Base-by-base conservation (phyloP, 53 echinoderm and acorn worm genomes). In the Antedon mediterranea region DNA sequence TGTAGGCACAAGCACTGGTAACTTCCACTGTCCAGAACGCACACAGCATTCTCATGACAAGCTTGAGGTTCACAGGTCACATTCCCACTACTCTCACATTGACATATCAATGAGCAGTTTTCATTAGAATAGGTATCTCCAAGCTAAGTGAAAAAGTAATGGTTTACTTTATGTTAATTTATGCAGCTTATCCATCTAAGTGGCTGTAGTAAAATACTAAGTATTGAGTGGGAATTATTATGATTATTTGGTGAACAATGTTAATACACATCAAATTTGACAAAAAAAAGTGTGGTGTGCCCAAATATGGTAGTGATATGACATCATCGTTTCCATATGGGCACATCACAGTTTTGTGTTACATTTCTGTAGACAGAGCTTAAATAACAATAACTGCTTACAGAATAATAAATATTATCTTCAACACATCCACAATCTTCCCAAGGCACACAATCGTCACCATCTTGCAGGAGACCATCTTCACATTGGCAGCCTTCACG, bases 401-500 rank as follows among this genome's bases (percentile, higher is more conserved):
- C 85, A 33, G 34, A 28, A 30, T 73, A 82, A 75, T 78, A 86
- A 26, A 32, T 32, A 29, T 79, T 83, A 72, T 82, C 57, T 41
- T 23, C 31, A 6, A 73, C 43, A 75, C 86, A 86, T 18, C 86
- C 86, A 75, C 86, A 86, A 26, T 86, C 75, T 18, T 32, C 29
- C 28, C 70, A 0, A 3, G 78, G 74, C 30, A 79, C 82, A 28
- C 86, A 86, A 0, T 30, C 29, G 15, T 31, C 79, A 32, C 74
- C 71, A 37, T 82, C 79, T 70, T 78, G 71, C 0, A 86, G 83
- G 0, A 20, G 32, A 9, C 79, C 83, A 0, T 43, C 75, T 11
- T 82, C 37, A 75, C 86, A 86, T 27, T 33, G 31, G 71, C 86
- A 86, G 14, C 86, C 86, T 41, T 86, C 86, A 15, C 30, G 28